These are phyloP conservation scores for Trogon melanurus DNA, from an alignment of 2,113 vertebrate genomes.

Conservation along the genomic window DNA sequence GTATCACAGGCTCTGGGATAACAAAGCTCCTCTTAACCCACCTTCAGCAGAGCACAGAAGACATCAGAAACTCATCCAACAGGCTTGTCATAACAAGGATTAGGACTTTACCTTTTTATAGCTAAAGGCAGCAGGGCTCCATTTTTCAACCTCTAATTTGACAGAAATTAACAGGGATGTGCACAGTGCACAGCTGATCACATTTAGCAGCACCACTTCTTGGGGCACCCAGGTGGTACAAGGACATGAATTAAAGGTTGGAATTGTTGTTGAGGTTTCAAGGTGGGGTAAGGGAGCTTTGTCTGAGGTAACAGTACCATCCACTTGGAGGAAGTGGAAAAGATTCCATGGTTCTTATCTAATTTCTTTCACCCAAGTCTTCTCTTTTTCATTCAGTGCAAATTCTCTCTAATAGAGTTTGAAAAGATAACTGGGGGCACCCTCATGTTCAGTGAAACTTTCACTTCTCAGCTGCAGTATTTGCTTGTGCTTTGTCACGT, in stretches of 20 bases:
- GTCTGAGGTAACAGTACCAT: fast-evolving
- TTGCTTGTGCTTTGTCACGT: neutral
- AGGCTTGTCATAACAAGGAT: neutral
- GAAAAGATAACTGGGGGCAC: neutral
- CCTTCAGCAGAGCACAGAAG: neutral
- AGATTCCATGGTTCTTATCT: neutral
- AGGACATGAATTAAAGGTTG: neutral
- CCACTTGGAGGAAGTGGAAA: neutral
- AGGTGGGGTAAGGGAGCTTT: neutral
- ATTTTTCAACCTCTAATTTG: neutral
- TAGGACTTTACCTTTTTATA: neutral
- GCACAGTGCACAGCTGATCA: neutral
- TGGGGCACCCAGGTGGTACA: neutral
- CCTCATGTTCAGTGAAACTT: neutral
- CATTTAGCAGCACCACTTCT: neutral
- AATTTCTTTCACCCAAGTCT: neutral
- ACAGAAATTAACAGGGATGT: neutral
- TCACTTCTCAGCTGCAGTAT: neutral
- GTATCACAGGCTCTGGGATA: neutral
- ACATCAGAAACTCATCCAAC: neutral
- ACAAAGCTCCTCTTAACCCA: neutral
- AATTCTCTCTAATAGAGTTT: neutral
- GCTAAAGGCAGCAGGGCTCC: neutral
- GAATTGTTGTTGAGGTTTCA: neutral
- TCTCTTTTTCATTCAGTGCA: neutral